Evolutionary conservation across 2,888 invertebrate species (phyloP).

Genomic region (Apamea monoglypha): DNA sequence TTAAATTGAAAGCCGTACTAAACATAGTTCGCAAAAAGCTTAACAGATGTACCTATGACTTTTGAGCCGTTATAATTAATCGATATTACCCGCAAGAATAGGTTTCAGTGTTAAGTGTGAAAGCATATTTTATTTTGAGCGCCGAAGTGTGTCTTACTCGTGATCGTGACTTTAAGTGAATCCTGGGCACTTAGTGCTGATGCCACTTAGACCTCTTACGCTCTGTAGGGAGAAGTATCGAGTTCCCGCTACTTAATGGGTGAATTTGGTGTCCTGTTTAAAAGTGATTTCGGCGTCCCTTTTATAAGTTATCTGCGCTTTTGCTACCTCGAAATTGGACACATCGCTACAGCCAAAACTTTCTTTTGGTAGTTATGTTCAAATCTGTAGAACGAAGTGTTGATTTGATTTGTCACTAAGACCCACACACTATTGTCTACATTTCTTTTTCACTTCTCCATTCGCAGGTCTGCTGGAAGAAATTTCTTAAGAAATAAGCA

Average conservation of each 20-base stretch:
- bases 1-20: background rate
- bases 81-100: background rate
- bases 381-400: background rate
- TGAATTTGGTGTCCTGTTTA: background rate
- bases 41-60: background rate
- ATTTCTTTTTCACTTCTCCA: too few species aligned
- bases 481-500: too few species aligned
- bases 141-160: background rate
- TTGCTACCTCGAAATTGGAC: background rate
- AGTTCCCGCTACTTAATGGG: slow-evolving; percentile 19
- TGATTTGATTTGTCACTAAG: background rate
- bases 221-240: background rate
- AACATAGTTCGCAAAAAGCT: background rate
- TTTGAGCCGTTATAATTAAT: background rate
- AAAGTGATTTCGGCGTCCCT: background rate
- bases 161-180: slow-evolving; percentile 21
- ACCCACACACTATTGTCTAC: too few species aligned
- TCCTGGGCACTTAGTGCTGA: slow-evolving; percentile 11
- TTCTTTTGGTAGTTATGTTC: background rate
- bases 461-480: too few species aligned
- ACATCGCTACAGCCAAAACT: background rate
- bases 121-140: background rate
- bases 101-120: background rate
- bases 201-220: slow-evolving; percentile 19
- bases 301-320: background rate